phyloP scores from a whole-genome alignment of 1,140 invertebrate species.

The Helicorthomorpha holstii region DNA sequence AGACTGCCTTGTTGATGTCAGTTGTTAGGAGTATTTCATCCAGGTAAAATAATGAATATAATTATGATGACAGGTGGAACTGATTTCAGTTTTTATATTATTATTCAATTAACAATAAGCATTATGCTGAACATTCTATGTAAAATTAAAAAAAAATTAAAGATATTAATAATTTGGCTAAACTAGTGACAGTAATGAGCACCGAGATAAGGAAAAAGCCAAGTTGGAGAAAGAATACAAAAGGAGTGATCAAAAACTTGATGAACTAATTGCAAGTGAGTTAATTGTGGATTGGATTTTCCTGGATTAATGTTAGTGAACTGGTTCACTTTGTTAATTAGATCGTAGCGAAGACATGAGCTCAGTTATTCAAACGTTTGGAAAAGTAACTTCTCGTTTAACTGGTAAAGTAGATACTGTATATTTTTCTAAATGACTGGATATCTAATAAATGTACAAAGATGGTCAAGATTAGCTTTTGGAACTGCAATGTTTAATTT shows the following conservation, averaged over 20 bases:
- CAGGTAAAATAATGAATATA: constrained; percentile 2
- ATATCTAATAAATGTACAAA: too few species aligned
- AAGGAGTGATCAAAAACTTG: constrained; percentile 68
- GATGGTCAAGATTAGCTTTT: too few species aligned
- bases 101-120: not conserved
- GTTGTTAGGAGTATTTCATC: constrained; percentile 78
- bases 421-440: too few species aligned
- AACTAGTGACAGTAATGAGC: constrained; percentile 69
- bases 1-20: constrained; percentile 80
- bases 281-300: too few species aligned
- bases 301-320: too few species aligned
- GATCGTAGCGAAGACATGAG: constrained; percentile 73
- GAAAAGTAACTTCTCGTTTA: constrained; percentile 54
- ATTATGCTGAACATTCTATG: too few species aligned
- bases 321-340: constrained; percentile 13
- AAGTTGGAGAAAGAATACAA: constrained; percentile 86
- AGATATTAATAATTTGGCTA: too few species aligned
- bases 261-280: constrained; percentile 58
- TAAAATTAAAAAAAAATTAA: too few species aligned
- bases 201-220: constrained; percentile 80
- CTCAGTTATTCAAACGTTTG: constrained; percentile 72
- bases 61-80: not conserved
- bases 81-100: not conserved
- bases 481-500: too few species aligned
- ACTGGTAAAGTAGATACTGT: too few species aligned